phyloP scores from a whole-genome alignment of 1,140 invertebrate genomes.

The Macrostomum lignano region DNA sequence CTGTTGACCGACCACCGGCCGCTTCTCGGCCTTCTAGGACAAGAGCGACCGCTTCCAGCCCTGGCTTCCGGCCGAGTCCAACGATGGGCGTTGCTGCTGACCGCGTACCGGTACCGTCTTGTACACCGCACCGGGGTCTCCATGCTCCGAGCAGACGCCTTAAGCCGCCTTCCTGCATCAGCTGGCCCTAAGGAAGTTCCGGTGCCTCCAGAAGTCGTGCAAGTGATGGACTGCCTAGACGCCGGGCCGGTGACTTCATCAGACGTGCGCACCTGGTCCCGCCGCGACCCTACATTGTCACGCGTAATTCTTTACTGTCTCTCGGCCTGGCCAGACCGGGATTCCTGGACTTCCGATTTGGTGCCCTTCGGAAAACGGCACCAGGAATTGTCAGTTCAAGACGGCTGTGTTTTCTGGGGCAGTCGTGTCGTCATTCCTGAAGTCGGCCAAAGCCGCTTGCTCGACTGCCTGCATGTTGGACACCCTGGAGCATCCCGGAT shows the following conservation, averaged over 20 bases:
- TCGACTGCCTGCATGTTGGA: constrained; percentile 18
- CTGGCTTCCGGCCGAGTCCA: constrained; percentile 14
- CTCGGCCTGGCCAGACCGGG: no score
- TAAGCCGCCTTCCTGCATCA: constrained; percentile 16
- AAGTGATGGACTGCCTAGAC: no score
- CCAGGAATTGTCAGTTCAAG: no score
- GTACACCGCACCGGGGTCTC: constrained; percentile 11
- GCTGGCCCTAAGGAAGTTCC: no score
- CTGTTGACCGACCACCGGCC: constrained; percentile 23
- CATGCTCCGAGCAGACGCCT: constrained; percentile 12
- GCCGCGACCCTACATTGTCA: no score
- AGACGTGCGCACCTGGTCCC: no score
- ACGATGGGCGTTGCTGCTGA: constrained; percentile 17
- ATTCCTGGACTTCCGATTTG: no score
- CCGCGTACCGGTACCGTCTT: constrained; percentile 17
- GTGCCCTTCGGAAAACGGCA: no score
- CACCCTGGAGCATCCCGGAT: constrained; percentile 27
- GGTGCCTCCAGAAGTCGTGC: no score
- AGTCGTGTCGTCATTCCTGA: constrained; percentile 9
- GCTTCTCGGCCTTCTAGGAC: constrained; percentile 12
- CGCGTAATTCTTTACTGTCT: no score
- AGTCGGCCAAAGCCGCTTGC: constrained; percentile 12
- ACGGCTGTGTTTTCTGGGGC: constrained; percentile 7
- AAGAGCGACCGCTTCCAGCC: constrained; percentile 10
- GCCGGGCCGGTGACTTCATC: no score